These are phyloP conservation scores for Whitmania pigra DNA, from an alignment of 1,140 invertebrate genomes.

Conservation along the genomic window DNA sequence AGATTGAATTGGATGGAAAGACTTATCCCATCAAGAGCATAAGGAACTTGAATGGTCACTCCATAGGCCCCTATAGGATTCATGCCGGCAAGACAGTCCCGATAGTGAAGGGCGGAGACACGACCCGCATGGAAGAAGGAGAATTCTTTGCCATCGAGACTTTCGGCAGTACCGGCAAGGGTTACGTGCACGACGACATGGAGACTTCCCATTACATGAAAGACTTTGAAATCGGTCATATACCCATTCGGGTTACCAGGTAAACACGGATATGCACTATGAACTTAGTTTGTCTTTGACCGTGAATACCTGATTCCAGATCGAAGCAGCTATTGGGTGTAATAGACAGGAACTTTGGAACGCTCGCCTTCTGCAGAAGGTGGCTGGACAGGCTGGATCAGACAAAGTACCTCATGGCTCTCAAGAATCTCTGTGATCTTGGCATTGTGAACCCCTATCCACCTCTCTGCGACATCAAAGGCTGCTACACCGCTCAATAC, in stretches of 20 bases:
- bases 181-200: conserved; percentile 95
- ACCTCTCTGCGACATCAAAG: conserved; percentile 90
- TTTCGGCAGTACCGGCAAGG: conserved; percentile 93
- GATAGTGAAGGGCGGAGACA: conserved; percentile 96
- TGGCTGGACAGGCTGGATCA: conserved; percentile 95
- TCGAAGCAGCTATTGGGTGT: conserved; percentile 81
- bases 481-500: conserved; percentile 96
- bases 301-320: conserved; percentile 54
- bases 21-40: conserved; percentile 91
- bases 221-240: conserved; percentile 84
- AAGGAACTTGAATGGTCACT: conserved; percentile 94
- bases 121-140: conserved; percentile 94
- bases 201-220: conserved; percentile 99
- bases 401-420: conserved; percentile 91
- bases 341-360: conserved; percentile 97
- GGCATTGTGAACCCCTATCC: conserved; percentile 88
- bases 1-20: conserved; percentile 78
- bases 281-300: conserved; percentile 35
- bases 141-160: conserved; percentile 99
- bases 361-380: conserved; percentile 92
- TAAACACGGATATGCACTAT: background rate
- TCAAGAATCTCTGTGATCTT: conserved; percentile 89
- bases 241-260: conserved; percentile 52
- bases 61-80: conserved; percentile 89
- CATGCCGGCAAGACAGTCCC: conserved; percentile 99